Base-by-base conservation (phyloP, 92 coral and sea anemone species). In the Galaxea fascicularis region DNA sequence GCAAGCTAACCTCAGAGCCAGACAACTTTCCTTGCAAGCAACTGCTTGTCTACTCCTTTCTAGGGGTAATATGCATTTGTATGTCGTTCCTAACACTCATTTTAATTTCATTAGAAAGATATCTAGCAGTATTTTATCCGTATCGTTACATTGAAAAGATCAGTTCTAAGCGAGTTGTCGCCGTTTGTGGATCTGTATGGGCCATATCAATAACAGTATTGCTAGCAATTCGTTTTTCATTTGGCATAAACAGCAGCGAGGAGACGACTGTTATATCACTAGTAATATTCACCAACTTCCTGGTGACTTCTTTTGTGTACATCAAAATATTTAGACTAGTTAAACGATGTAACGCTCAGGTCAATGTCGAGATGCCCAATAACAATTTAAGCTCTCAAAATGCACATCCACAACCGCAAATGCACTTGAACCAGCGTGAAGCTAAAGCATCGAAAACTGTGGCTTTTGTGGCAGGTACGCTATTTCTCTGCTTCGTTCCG, bases 51-150 rank as follows among this genome's bases (percentile, higher is more conserved):
- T 93, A 93, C 53, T 88, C 97, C 14, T 74, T 74, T 45, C 78
- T 80, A 29, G 97, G 92, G 52, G 87, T 91, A 26, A 73, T 86
- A 27, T 93, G 97, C 77, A 79, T 88, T 46, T 92, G 97, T 9
- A 75, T 93, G 73, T 93, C 97, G 8, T 83, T 93, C 47, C 74
- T 93, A 30, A 91, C 94, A 30, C 87, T 93, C n/a, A 85, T 83
- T 17, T 46, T 93, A 73, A 91, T 93, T 22, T 88, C 97, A 0
- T 45, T 93, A 1, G 97, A 93, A 70, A 85, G 94, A 82, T 88
- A 88, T 46, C 44, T 93, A 29, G 94, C 93, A 20, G 91, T 93
- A 46, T 93, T 93, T 76, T 70, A 93, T 79, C 97, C 97, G 10
- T 91, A 78, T 56, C 75, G 78, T 75, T 93, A 91, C 78, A 86